Percentiles rank a stretch among this genome's conserved stretches.
Conservation (phyloP, 1,140 invertebrate species). For the Meteorus sp. region DNA sequence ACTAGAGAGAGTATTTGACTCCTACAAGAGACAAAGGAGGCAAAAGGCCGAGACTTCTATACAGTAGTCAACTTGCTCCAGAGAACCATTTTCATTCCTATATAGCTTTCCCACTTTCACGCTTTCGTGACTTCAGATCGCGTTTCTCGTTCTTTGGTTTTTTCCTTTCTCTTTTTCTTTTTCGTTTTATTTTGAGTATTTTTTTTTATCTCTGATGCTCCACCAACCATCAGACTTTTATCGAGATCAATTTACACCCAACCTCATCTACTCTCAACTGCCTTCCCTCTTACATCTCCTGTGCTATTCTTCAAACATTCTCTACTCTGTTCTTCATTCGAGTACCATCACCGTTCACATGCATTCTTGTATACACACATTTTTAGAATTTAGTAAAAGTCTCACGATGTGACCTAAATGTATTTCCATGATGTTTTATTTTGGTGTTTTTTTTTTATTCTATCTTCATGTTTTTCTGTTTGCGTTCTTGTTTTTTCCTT, state of each 20-base stretch:
- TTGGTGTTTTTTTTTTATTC: neutral
- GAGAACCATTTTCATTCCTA: conserved; percentile 12
- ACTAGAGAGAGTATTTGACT: neutral
- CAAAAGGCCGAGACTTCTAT: neutral
- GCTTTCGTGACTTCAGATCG: conserved; percentile 11
- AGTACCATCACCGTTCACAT: no score
- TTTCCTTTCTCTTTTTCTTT: neutral
- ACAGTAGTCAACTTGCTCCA: conserved; percentile 8
- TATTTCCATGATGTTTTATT: neutral
- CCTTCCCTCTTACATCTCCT: no score
- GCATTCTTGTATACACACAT: no score
- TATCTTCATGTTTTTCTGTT: conserved; percentile 1
- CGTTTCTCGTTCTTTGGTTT: neutral
- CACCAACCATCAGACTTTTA: conserved; percentile 14
- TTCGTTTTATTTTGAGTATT: no score
- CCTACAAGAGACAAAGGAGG: conserved; percentile 12
- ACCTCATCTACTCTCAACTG: neutral
- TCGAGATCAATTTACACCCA: conserved; percentile 14
- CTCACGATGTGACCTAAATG: conserved; percentile 3
- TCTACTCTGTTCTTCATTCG: no score
- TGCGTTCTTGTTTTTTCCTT: neutral
- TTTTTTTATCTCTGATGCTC: conserved; percentile 11
- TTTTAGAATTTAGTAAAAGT: conserved; percentile 6
- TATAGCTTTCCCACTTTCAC: conserved; percentile 5
- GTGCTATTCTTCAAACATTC: no score